Evolutionary conservation across 2,888 invertebrate species (phyloP).

Genomic region (Crepidodera aurea): DNA sequence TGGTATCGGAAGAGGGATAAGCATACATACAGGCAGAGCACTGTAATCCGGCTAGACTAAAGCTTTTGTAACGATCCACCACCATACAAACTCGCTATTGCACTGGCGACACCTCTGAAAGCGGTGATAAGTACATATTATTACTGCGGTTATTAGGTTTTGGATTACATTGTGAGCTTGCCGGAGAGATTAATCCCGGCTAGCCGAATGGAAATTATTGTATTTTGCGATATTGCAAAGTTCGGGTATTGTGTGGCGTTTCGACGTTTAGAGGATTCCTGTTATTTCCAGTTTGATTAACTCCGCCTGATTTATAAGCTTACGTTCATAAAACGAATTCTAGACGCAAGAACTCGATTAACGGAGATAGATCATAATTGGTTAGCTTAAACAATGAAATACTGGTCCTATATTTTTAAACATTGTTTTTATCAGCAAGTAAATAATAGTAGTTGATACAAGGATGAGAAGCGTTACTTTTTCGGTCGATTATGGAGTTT

Average conservation of each 20-base stretch:
- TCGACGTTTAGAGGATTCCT: not conserved
- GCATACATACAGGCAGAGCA: constrained; percentile 41
- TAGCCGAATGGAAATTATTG: constrained; percentile 35
- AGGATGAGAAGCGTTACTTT: too few species aligned
- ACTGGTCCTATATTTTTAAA: too few species aligned
- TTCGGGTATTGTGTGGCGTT: not conserved
- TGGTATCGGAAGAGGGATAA: constrained; percentile 49
- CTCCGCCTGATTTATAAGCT: not conserved
- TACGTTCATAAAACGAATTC: too few species aligned
- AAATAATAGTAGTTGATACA: too few species aligned
- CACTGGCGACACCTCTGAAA: constrained; percentile 43
- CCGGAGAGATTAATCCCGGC: constrained; percentile 34
- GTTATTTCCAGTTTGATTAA: not conserved
- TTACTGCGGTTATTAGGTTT: constrained; percentile 47
- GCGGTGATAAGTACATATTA: constrained; percentile 49
- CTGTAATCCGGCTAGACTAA: constrained; percentile 41
- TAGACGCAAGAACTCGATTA: too few species aligned
- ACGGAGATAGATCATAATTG: too few species aligned
- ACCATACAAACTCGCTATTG: constrained; percentile 48
- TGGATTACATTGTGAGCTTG: constrained; percentile 39
- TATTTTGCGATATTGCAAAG: constrained; percentile 21
- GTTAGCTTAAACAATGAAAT: too few species aligned
- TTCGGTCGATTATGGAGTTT: too few species aligned
- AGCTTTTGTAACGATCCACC: constrained; percentile 44
- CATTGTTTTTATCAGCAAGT: too few species aligned